Conservation (phyloP, 1,140 invertebrate genomes). For the Drosophila aff. region DNA sequence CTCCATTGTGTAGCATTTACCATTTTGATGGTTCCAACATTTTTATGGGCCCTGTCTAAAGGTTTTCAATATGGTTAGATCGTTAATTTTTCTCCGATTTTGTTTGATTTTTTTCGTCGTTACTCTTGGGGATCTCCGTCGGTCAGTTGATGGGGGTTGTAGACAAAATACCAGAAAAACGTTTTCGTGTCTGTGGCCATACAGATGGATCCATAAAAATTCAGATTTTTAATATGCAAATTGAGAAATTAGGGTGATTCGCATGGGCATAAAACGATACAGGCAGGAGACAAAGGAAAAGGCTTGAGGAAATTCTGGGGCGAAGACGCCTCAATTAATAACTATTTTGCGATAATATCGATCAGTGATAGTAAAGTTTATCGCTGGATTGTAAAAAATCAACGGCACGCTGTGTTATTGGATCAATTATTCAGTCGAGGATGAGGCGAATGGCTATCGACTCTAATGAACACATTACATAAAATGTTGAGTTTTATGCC, state of each 20-base stretch:
- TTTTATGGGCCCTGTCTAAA: conserved; percentile 59
- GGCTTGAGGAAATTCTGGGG: conserved; percentile 34
- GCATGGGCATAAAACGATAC: conserved; percentile 24
- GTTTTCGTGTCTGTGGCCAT: conserved; percentile 41
- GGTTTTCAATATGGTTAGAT: conserved; percentile 52
- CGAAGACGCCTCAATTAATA: conserved; percentile 64
- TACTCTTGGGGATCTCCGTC: conserved; percentile 17
- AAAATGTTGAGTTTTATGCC: conserved; percentile 78
- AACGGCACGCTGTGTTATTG: conserved; percentile 78
- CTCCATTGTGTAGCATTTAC: conserved; percentile 51
- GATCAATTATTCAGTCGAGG: conserved; percentile 68
- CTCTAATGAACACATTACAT: conserved; percentile 83
- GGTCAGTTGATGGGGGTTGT: conserved; percentile 8
- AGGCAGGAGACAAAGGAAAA: conserved; percentile 47
- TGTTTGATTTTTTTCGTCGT: not conserved
- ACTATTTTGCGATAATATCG: conserved; percentile 81
- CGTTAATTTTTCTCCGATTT: conserved; percentile 48
- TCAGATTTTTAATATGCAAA: conserved; percentile 71
- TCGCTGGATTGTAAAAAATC: conserved; percentile 78
- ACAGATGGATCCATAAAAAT: conserved; percentile 39
- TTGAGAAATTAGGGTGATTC: conserved; percentile 51
- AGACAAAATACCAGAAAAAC: conserved; percentile 75
- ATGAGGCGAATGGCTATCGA: conserved; percentile 23
- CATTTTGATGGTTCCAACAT: conserved; percentile 58
- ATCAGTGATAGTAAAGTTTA: conserved; percentile 75